phyloP scores from a whole-genome alignment of 2,797 vertebrate species.

The Macrochelys suwanniensis region DNA sequence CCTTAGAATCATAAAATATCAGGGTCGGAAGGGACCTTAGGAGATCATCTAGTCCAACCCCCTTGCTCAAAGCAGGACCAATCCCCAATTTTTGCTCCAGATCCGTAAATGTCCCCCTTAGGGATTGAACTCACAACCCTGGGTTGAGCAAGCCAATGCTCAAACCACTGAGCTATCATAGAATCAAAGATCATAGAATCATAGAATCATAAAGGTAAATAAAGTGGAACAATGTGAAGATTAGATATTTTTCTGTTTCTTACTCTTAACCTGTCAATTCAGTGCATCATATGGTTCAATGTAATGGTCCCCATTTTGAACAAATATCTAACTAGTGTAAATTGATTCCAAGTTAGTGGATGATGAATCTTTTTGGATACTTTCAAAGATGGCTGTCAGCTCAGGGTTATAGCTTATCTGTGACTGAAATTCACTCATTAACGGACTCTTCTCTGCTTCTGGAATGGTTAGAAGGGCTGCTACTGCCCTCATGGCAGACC shows the following conservation, averaged over 20 bases:
- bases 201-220: constrained; percentile 84
- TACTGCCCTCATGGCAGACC: constrained; percentile 97
- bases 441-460: constrained; percentile 97
- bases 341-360: constrained; percentile 98
- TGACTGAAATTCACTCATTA: constrained; percentile 99
- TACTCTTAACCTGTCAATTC: constrained; percentile 89
- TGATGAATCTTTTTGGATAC: constrained; percentile 98
- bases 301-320: constrained; percentile 83
- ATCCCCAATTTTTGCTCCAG: no score
- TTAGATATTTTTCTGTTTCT: constrained; percentile 86
- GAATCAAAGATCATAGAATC: no score
- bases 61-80: no score
- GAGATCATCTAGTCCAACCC: no score
- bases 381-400: constrained; percentile 99
- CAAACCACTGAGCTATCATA: no score
- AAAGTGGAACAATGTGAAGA: constrained; percentile 89
- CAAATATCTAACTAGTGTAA: constrained; percentile 95
- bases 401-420: constrained; percentile 99
- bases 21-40: no score
- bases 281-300: constrained; percentile 94
- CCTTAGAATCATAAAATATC: no score
- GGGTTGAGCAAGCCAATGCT: no score
- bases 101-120: no score
- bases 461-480: constrained; percentile 97
- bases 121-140: no score